A percentile compares a stretch with the other conserved stretches of the same genome.
These are phyloP conservation scores for Synanthedon andrenaeformis DNA, from an alignment of 2,888 invertebrate genomes.

Conservation along the genomic window DNA sequence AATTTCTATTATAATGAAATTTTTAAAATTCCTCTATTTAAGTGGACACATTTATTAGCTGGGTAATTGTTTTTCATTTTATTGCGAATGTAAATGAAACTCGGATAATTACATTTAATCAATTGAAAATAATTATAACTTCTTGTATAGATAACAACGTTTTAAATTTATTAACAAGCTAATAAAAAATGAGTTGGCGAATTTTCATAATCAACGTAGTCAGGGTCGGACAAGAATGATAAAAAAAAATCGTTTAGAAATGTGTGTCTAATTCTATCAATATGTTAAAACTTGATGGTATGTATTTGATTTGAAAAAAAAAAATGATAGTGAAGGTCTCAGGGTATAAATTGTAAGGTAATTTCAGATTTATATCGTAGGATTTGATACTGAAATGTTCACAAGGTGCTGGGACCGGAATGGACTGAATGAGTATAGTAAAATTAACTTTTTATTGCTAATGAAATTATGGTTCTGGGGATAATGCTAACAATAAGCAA, in stretches of 20 bases:
- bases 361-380: neutral
- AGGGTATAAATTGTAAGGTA: neutral
- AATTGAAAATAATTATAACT: no score
- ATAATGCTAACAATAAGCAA: no score
- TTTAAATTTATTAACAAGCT: no score
- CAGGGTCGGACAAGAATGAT: constrained; percentile 5
- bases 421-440: neutral
- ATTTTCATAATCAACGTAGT: constrained; percentile 6
- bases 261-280: neutral
- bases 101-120: no score
- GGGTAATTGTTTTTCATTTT: no score
- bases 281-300: neutral
- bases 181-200: constrained; percentile 1
- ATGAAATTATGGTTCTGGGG: neutral
- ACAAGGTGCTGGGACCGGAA: neutral
- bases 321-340: neutral
- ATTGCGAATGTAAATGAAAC: no score
- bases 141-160: no score
- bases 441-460: neutral
- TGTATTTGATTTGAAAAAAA: neutral
- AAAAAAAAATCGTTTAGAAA: neutral
- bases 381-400: neutral
- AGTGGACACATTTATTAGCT: no score
- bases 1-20: no score
- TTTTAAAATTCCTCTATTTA: no score